Percentiles rank a stretch among this genome's conserved stretches.
These are phyloP conservation scores for Myotis planiceps DNA, from an alignment of 2,797 vertebrate genomes.

Conservation along the genomic window DNA sequence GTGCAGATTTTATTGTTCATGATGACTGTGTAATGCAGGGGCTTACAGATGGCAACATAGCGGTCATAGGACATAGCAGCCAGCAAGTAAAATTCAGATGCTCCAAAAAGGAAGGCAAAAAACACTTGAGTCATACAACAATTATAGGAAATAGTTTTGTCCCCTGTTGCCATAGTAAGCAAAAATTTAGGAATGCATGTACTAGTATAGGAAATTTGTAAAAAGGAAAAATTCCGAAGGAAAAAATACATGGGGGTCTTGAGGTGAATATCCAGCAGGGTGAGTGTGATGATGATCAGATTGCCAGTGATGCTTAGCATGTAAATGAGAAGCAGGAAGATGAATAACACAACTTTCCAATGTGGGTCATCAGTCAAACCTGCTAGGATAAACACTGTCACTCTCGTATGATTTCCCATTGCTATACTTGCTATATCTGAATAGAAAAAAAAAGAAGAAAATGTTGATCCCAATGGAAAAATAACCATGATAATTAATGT, in stretches of 20 bases:
- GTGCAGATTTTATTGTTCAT: conserved; percentile 47
- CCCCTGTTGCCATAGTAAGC: conserved; percentile 30
- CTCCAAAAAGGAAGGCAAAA: conserved; percentile 52
- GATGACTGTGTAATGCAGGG: conserved; percentile 54
- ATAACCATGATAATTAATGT: background rate
- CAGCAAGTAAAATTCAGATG: conserved; percentile 63
- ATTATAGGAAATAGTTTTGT: conserved; percentile 55
- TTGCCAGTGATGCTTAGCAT: conserved; percentile 53
- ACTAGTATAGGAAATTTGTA: conserved; percentile 64
- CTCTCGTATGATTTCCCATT: conserved; percentile 48
- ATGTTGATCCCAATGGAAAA: background rate
- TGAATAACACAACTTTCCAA: conserved; percentile 19
- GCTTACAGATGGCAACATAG: conserved; percentile 58
- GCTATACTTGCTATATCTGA: background rate
- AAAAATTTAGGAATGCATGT: conserved; percentile 60
- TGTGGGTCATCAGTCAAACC: conserved; percentile 44
- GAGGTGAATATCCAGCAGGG: conserved; percentile 30
- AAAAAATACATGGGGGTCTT: conserved; percentile 69
- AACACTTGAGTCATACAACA: conserved; percentile 38
- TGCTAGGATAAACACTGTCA: conserved; percentile 33
- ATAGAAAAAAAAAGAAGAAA: background rate
- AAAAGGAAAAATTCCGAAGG: conserved; percentile 58
- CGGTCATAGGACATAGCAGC: conserved; percentile 62
- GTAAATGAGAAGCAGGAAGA: conserved; percentile 62
- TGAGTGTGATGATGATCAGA: conserved; percentile 54